These are phyloP conservation scores for Macaca mulatta DNA, from an alignment of 2,113 vertebrate genomes.

Conservation along the genomic window DNA sequence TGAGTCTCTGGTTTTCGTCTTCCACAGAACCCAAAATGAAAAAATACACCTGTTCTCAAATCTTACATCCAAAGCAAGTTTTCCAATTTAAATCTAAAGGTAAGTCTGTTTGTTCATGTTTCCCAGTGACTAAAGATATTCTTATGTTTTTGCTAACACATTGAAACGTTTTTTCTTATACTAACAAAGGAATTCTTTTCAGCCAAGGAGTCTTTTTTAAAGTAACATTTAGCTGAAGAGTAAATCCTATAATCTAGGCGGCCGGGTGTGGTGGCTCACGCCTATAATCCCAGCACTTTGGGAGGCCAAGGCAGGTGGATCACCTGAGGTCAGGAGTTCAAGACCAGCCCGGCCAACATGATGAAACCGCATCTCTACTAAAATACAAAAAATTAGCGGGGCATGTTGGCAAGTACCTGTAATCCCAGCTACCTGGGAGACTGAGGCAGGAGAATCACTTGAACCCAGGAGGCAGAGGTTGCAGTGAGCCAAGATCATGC, in stretches of 20 bases:
- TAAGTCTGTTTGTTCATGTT: neutral
- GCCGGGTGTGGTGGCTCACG: no score
- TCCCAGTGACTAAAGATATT: constrained; percentile 5
- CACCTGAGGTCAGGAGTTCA: no score
- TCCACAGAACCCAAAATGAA: constrained; percentile 27
- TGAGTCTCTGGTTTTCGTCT: neutral
- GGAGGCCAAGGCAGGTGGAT: no score
- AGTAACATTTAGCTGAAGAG: neutral
- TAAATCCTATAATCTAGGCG: neutral
- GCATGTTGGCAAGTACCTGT: no score
- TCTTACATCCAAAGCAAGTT: constrained; percentile 48
- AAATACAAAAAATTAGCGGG: no score
- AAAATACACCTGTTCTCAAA: constrained; percentile 32
- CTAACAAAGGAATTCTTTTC: neutral
- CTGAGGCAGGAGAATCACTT: no score
- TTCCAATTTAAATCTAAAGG: neutral
- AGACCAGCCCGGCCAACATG: no score
- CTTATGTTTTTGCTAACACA: constrained; percentile 34
- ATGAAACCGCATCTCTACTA: no score
- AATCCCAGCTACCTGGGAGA: no score
- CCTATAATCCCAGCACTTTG: no score
- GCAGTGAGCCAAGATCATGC: no score
- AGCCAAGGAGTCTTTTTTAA: neutral
- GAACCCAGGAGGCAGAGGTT: no score
- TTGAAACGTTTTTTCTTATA: constrained; percentile 16